These are phyloP conservation scores for Petaurus breviceps DNA, from an alignment of 2,113 vertebrate species.

Conservation along the genomic window DNA sequence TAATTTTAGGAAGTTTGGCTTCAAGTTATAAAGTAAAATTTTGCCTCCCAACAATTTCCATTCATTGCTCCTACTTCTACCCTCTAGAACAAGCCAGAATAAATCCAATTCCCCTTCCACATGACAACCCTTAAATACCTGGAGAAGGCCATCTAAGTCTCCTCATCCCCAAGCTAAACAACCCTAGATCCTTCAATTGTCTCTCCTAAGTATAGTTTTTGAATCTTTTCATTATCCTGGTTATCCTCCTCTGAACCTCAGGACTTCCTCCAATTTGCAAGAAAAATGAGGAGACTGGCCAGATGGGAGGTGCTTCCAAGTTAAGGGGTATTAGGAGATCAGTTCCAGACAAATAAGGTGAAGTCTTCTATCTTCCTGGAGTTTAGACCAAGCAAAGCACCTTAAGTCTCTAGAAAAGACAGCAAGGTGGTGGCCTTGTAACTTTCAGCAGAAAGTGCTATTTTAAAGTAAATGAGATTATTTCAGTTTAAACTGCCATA, in stretches of 20 bases:
- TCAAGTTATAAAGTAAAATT: background rate
- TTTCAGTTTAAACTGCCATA: background rate
- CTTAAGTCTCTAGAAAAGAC: background rate
- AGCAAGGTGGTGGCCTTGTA: background rate
- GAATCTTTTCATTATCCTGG: background rate
- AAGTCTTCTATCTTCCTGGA: background rate
- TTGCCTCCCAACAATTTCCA: background rate
- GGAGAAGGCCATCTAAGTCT: background rate
- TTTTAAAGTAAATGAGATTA: background rate
- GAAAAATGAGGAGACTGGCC: background rate
- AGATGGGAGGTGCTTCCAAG: background rate
- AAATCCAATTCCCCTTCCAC: background rate
- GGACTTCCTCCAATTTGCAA: background rate
- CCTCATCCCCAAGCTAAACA: background rate
- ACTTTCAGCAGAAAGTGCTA: conserved; percentile 3
- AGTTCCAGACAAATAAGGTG: background rate
- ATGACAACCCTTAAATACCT: background rate
- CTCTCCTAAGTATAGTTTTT: background rate
- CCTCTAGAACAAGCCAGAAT: background rate
- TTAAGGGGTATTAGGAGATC: background rate
- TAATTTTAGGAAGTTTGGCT: background rate
- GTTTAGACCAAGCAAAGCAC: background rate
- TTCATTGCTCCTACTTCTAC: background rate
- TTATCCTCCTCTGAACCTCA: background rate
- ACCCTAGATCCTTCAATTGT: background rate